Conservation (phyloP, 2,888 invertebrate species). For the Bellardia pandia region DNA sequence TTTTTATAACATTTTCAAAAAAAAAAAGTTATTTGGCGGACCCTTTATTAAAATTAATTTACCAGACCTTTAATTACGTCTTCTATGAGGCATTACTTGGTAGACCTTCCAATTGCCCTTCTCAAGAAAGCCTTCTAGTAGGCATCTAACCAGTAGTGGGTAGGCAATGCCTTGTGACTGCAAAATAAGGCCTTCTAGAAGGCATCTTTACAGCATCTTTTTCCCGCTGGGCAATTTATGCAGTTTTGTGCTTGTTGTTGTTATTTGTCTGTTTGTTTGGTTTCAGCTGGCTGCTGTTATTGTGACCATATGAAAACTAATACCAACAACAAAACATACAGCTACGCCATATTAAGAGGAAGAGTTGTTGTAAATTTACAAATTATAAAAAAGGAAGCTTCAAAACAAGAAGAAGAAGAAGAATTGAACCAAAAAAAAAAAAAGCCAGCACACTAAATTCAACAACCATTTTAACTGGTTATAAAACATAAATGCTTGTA, state of each 20-base stretch:
- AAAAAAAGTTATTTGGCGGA: too few species aligned
- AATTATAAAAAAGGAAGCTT: background rate
- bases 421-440: background rate
- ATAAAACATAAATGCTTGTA: background rate
- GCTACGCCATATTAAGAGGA: constrained; percentile 38
- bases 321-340: constrained; percentile 1
- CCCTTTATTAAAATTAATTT: too few species aligned
- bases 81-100: too few species aligned
- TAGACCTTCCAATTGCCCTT: too few species aligned
- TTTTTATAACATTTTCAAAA: too few species aligned
- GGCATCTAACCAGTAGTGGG: too few species aligned
- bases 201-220: too few species aligned
- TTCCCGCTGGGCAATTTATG: background rate
- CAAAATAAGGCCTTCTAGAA: too few species aligned
- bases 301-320: background rate
- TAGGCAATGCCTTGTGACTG: too few species aligned
- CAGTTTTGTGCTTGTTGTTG: background rate
- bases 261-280: background rate
- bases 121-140: too few species aligned
- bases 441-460: background rate
- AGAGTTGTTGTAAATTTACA: constrained; percentile 31
- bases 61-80: too few species aligned
- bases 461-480: background rate
- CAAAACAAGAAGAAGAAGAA: background rate
- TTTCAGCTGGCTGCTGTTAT: background rate